Evolutionary conservation across 2,113 vertebrate species (phyloP).

Genomic region (Heptranchias perlo): DNA sequence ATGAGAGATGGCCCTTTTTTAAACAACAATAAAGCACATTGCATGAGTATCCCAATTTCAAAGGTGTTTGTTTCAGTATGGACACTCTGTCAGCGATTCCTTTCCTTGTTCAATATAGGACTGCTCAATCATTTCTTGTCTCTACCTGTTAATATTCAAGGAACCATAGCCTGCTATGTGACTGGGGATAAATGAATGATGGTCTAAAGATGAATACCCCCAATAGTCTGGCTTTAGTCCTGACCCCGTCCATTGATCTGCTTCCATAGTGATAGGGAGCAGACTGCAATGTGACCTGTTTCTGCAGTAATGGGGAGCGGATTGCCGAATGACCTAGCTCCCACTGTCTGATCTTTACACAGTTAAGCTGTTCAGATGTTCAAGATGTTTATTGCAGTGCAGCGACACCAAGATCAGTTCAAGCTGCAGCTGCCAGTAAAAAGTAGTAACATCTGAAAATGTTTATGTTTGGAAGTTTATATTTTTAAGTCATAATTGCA

Average conservation of each 20-base stretch:
- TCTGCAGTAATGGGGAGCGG: neutral
- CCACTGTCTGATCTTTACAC: neutral
- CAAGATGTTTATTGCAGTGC: neutral
- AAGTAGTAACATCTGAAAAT: neutral
- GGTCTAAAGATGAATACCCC: neutral
- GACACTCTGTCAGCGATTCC: neutral
- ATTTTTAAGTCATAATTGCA: neutral
- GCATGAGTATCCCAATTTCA: no score
- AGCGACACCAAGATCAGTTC: neutral
- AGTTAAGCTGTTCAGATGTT: neutral
- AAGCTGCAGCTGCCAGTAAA: neutral
- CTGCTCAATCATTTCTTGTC: no score
- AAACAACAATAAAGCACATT: no score
- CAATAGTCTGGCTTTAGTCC: neutral
- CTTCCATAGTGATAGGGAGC: neutral
- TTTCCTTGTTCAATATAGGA: neutral
- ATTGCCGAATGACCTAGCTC: neutral
- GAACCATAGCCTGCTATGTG: neutral
- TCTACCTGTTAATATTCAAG: neutral
- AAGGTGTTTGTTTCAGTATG: neutral
- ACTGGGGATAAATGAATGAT: neutral
- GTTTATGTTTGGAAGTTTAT: neutral
- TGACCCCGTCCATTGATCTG: neutral
- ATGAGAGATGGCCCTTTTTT: neutral
- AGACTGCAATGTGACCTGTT: neutral